phyloP scores from a whole-genome alignment of 2,888 invertebrate species.

The Linnaemya tessellans region DNA sequence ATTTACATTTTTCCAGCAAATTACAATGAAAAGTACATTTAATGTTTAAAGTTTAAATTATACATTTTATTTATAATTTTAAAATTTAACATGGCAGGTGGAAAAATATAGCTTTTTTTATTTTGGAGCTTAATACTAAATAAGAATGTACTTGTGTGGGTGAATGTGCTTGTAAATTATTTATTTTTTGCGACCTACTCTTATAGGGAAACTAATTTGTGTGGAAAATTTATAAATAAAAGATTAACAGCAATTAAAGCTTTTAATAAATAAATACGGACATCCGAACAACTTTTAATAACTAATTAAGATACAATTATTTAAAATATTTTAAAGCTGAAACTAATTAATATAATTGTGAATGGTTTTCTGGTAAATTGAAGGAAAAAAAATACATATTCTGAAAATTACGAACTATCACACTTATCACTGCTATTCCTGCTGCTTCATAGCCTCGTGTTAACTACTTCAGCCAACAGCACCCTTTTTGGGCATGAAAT shows the following conservation, averaged over 20 bases:
- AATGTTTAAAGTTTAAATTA: slow-evolving; percentile 31
- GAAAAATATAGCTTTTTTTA: background rate
- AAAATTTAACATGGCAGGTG: slow-evolving; percentile 26
- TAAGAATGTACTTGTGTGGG: background rate
- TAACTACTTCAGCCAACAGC: too few relatives aligned
- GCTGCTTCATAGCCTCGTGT: too few relatives aligned
- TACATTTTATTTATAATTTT: slow-evolving; percentile 28
- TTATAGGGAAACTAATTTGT: too few relatives aligned
- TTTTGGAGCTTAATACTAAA: background rate
- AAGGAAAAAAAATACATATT: too few relatives aligned
- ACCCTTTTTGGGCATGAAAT: background rate
- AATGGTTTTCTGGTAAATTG: background rate
- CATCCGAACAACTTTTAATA: background rate
- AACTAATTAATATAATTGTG: background rate
- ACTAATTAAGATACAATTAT: background rate
- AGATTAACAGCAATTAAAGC: background rate
- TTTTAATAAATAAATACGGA: background rate
- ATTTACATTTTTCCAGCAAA: background rate
- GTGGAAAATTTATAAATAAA: background rate
- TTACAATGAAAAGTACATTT: background rate
- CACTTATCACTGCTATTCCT: too few relatives aligned
- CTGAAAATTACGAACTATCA: too few relatives aligned
- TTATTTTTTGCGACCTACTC: too few relatives aligned
- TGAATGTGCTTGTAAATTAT: background rate
- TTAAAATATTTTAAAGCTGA: background rate